Conservation (phyloP, 2,113 vertebrate species). For the Dromiciops gliroides region DNA sequence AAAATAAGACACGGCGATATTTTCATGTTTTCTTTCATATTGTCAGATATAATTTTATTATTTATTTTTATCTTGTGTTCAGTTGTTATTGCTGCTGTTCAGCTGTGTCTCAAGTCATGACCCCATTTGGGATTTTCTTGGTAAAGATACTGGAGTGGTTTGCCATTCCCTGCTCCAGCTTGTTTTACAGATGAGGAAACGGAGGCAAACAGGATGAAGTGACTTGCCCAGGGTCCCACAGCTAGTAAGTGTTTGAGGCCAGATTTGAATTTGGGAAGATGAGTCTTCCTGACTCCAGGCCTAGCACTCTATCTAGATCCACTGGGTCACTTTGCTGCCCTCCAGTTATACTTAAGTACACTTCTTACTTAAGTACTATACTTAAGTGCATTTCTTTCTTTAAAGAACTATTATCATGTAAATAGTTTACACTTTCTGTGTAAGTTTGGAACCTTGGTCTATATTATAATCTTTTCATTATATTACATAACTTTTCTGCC, state of each 20-base stretch:
- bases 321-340: not conserved
- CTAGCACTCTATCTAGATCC: too few relatives aligned
- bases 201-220: not conserved
- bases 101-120: not conserved
- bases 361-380: not conserved
- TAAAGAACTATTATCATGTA: not conserved
- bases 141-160: not conserved
- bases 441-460: constrained; percentile 22
- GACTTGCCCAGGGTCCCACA: not conserved
- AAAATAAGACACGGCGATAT: not conserved
- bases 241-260: not conserved
- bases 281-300: not conserved
- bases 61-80: not conserved
- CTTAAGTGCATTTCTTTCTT: not conserved
- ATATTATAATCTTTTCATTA: constrained; percentile 26
- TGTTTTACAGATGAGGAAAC: not conserved
- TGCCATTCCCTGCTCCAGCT: not conserved
- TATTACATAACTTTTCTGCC: not conserved
- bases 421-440: not conserved
- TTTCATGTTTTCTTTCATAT: not conserved
- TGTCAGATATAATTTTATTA: not conserved
- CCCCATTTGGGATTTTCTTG: not conserved
- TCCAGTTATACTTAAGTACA: not conserved
- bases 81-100: not conserved
- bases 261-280: not conserved